Percentiles rank a stretch among this genome's conserved stretches.
Evolutionary conservation across 2,113 vertebrate genomes (phyloP).

Genomic region (Otus sunia): DNA sequence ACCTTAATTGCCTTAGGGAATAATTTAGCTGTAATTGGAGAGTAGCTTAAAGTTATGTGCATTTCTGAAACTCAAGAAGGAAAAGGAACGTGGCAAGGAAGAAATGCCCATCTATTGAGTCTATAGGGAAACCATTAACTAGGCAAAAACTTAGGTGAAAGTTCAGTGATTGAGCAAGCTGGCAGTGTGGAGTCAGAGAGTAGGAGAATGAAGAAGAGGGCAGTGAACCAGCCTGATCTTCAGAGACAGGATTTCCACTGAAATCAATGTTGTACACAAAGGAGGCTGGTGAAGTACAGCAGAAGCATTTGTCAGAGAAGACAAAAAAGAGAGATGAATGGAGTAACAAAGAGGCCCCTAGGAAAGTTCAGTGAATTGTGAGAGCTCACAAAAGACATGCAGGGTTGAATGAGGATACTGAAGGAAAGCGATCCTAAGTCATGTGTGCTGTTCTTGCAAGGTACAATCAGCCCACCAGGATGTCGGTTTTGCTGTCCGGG

Average conservation of each 20-base stretch:
- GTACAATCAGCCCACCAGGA: not conserved
- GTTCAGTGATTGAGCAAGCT: not conserved
- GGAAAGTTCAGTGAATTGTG: not conserved
- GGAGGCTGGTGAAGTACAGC: not conserved
- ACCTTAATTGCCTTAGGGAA: constrained; percentile 62
- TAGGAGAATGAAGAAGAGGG: not conserved
- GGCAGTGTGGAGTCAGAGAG: rapidly evolving
- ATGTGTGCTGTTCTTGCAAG: not conserved
- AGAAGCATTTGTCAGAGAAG: not conserved
- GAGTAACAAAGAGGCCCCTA: not conserved
- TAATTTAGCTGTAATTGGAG: constrained; percentile 59
- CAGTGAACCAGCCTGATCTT: not conserved
- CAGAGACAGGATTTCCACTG: not conserved
- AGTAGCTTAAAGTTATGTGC: constrained; percentile 24
- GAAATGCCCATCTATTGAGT: not conserved
- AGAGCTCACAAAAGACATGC: not conserved
- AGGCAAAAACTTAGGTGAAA: not conserved
- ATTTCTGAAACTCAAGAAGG: constrained; percentile 53
- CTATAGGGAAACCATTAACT: not conserved
- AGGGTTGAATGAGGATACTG: constrained; percentile 17
- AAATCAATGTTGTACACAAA: not conserved
- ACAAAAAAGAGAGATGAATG: constrained; percentile 2
- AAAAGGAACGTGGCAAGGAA: not conserved
- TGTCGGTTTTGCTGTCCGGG: not conserved
- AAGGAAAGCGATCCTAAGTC: constrained; percentile 3